Conservation (phyloP, 2,888 invertebrate species). For the Calameuta idolon region DNA sequence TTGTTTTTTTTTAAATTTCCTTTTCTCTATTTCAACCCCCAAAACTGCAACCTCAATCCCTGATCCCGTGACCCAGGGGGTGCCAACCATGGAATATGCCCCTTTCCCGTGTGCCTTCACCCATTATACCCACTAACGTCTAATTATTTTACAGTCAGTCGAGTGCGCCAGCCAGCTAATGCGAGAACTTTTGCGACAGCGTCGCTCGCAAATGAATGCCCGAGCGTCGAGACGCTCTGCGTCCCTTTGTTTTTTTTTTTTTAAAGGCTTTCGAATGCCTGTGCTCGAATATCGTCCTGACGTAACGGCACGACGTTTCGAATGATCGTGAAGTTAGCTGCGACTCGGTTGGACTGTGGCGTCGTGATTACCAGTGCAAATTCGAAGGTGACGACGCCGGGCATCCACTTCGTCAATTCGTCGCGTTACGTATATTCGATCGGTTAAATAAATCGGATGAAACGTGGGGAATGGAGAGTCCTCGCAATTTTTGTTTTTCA, state of each 20-base stretch:
- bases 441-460: not conserved
- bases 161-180: conserved; percentile 52
- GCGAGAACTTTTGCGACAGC: not conserved
- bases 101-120: conserved; percentile 1
- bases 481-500: not conserved
- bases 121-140: conserved; percentile 26
- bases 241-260: not conserved
- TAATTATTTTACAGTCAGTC: conserved; percentile 48
- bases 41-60: conserved; percentile 33
- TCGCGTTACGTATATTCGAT: not conserved
- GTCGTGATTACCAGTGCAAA: not conserved
- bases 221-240: not conserved
- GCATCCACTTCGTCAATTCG: not conserved
- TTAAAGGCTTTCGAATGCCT: not conserved
- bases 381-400: not conserved
- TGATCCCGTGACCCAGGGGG: conserved; percentile 12
- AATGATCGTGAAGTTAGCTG: not conserved
- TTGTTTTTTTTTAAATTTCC: conserved; percentile 14
- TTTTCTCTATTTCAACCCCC: not conserved
- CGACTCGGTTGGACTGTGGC: not conserved
- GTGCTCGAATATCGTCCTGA: not conserved
- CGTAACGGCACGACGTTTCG: not conserved
- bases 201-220: not conserved
- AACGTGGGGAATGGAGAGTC: not conserved
- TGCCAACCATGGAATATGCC: conserved; percentile 1